Percentiles rank a stretch among this genome's conserved stretches.
These are phyloP conservation scores for Laterallus jamaicensis DNA, from an alignment of 2,113 vertebrate genomes.

Conservation along the genomic window DNA sequence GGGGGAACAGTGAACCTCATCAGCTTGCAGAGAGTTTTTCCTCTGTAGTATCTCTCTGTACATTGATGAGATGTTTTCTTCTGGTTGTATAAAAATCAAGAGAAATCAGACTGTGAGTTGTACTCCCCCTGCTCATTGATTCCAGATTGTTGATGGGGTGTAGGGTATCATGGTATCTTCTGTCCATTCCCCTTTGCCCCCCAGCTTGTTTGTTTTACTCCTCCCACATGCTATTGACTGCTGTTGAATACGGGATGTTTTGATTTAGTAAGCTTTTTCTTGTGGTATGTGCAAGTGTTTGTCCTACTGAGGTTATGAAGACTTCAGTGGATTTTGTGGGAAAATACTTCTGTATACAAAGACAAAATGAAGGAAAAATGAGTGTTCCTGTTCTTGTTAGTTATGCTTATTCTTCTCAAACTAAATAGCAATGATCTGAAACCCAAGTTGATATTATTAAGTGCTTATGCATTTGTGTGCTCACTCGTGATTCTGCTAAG, in stretches of 20 bases:
- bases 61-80: not conserved
- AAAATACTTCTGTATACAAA: not conserved
- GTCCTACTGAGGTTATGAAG: not conserved
- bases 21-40: not conserved
- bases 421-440: constrained; percentile 1
- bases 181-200: not conserved
- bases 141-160: not conserved
- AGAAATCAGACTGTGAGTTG: not conserved
- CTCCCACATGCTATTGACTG: not conserved
- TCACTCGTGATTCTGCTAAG: constrained; percentile 41
- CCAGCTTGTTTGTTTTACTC: not conserved
- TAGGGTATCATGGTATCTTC: not conserved
- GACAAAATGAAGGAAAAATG: not conserved
- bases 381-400: not conserved
- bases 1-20: not conserved
- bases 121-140: not conserved
- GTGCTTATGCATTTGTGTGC: not conserved
- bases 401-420: not conserved
- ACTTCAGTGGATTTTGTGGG: not conserved
- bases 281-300: not conserved
- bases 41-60: not conserved
- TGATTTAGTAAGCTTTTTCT: not conserved
- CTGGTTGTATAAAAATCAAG: not conserved
- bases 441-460: not conserved
- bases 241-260: not conserved